phyloP scores from a whole-genome alignment of 2,888 invertebrate species.

The Hecatera dysodea region DNA sequence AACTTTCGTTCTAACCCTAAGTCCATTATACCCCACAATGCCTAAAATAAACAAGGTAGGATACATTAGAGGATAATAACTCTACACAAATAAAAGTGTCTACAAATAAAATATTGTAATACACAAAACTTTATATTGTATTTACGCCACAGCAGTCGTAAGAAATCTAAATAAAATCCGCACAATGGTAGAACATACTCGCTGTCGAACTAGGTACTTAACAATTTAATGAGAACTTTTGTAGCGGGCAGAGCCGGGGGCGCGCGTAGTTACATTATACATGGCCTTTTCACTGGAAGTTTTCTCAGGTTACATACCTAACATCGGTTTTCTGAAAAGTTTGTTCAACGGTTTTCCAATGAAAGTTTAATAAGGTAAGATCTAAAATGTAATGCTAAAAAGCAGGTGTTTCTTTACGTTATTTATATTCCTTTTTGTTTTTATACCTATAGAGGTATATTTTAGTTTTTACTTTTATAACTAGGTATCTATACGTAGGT shows the following conservation, averaged over 20 bases:
- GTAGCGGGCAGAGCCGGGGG: not conserved
- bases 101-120: not conserved
- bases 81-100: not conserved
- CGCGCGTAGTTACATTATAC: slow-evolving; percentile 12
- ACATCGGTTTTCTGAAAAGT: slow-evolving; percentile 11
- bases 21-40: too few relatives aligned
- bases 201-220: slow-evolving; percentile 4
- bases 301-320: slow-evolving; percentile 3
- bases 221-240: slow-evolving; percentile 25
- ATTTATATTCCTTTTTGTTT: too few relatives aligned
- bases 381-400: not conserved
- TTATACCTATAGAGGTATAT: too few relatives aligned
- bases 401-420: slow-evolving; percentile 4
- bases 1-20: too few relatives aligned
- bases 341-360: slow-evolving; percentile 22
- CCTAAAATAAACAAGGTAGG: too few relatives aligned
- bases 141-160: not conserved
- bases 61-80: too few relatives aligned
- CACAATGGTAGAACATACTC: not conserved
- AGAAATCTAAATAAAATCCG: not conserved
- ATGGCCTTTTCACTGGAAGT: slow-evolving; percentile 17
- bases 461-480: too few relatives aligned
- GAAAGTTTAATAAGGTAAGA: slow-evolving; percentile 15
- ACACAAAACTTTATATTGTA: not conserved
- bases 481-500: too few relatives aligned